A percentile compares a stretch with the other conserved stretches of the same genome.
phyloP scores from a whole-genome alignment of 2,888 invertebrate genomes.

The Seira ritae region DNA sequence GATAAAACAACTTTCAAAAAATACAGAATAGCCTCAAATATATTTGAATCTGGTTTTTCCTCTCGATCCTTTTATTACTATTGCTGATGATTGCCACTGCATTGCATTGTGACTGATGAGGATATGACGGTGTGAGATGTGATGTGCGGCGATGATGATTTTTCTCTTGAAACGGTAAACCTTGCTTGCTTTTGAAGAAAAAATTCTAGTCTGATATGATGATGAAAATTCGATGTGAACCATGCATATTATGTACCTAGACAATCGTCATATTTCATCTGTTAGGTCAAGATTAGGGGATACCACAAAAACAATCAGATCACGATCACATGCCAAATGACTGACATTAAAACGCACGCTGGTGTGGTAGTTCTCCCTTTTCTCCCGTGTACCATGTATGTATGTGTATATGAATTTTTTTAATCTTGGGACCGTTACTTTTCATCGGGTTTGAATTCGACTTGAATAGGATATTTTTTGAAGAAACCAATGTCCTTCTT shows the following conservation, averaged over 20 bases:
- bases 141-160: not conserved
- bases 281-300: not conserved
- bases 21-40: not conserved
- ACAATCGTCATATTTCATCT: slow-evolving; percentile 7
- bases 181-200: slow-evolving; percentile 7
- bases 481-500: not conserved
- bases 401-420: too few relatives aligned
- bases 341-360: slow-evolving; percentile 15
- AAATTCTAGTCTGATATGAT: not conserved
- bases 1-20: not conserved
- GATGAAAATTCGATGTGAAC: not conserved
- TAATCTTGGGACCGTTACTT: slow-evolving; percentile 14
- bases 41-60: slow-evolving; percentile 20
- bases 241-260: not conserved
- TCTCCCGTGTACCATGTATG: too few relatives aligned
- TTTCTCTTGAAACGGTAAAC: slow-evolving; percentile 27
- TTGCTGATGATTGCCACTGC: slow-evolving; percentile 10
- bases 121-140: not conserved
- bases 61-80: not conserved
- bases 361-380: not conserved
- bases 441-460: slow-evolving; percentile 1
- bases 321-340: slow-evolving; percentile 19
- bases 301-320: slow-evolving; percentile 23
- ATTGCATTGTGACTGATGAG: not conserved
- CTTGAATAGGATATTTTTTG: not conserved